phyloP scores from a whole-genome alignment of 2,888 invertebrate genomes.

The Dolichomitus sp. region DNA sequence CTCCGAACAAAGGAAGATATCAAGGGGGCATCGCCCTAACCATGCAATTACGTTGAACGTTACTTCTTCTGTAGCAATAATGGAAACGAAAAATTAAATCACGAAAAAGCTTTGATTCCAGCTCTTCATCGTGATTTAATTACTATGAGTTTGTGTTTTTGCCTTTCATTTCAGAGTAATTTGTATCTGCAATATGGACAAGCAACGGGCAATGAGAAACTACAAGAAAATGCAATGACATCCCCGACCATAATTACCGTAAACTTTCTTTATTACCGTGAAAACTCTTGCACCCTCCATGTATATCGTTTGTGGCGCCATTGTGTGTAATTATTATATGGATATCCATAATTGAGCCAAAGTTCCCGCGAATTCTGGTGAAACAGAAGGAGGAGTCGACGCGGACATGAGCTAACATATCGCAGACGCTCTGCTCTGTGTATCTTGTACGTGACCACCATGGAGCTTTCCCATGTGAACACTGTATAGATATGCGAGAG shows the following conservation, averaged over 20 bases:
- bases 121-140: conserved; percentile 71
- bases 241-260: background rate
- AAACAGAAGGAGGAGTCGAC: conserved; percentile 2
- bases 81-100: conserved; percentile 57
- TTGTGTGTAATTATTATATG: conserved; percentile 57
- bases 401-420: background rate
- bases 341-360: conserved; percentile 9
- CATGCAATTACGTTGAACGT: conserved; percentile 53
- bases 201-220: too few relatives aligned
- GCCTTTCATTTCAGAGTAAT: background rate
- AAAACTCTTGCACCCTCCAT: conserved; percentile 1
- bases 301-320: background rate
- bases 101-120: conserved; percentile 56
- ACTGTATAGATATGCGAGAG: conserved; percentile 25
- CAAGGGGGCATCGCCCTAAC: conserved; percentile 30
- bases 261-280: background rate
- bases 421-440: conserved; percentile 6
- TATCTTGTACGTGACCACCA: conserved; percentile 18
- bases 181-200: too few relatives aligned
- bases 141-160: conserved; percentile 32
- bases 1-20: conserved; percentile 4
- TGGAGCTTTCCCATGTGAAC: conserved; percentile 29
- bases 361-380: background rate
- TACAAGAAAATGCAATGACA: too few relatives aligned
- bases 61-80: conserved; percentile 50